Evolutionary conservation across 2,888 invertebrate species (phyloP).

Genomic region (Lepidochitona cinerea): DNA sequence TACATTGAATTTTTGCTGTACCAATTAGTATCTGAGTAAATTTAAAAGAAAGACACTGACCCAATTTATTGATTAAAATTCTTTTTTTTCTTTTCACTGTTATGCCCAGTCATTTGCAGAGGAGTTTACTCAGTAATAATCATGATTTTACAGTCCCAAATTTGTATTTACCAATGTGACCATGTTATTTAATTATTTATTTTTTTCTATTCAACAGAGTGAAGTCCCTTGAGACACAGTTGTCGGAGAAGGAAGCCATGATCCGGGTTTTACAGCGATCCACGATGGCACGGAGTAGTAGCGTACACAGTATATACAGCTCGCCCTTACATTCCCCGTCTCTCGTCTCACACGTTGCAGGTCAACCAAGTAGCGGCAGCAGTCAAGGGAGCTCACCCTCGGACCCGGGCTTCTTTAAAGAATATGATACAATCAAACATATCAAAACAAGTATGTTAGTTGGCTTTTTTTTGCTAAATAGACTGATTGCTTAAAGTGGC

Average conservation of each 20-base stretch:
- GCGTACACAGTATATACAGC: slow-evolving; percentile 60
- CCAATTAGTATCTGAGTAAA: too few species aligned
- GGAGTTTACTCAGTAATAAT: too few species aligned
- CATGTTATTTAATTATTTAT: too few species aligned
- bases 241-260: slow-evolving; percentile 92
- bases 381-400: slow-evolving; percentile 26
- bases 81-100: too few species aligned
- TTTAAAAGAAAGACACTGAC: too few species aligned
- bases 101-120: too few species aligned
- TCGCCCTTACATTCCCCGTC: slow-evolving; percentile 68
- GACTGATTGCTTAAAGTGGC: background rate
- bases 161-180: too few species aligned
- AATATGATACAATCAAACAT: slow-evolving; percentile 46
- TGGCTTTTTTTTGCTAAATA: too few species aligned
- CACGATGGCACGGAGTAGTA: slow-evolving; percentile 63
- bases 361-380: slow-evolving; percentile 41
- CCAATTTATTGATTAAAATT: too few species aligned
- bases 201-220: slow-evolving; percentile 70
- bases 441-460: slow-evolving; percentile 51
- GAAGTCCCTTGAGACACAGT: slow-evolving; percentile 88
- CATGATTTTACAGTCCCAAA: too few species aligned
- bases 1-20: too few species aligned
- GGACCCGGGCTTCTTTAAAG: slow-evolving; percentile 33
- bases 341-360: slow-evolving; percentile 42
- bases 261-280: slow-evolving; percentile 84